These are phyloP conservation scores for Heterocephalus glaber DNA, from an alignment of 2,113 vertebrate species.

Conservation along the genomic window DNA sequence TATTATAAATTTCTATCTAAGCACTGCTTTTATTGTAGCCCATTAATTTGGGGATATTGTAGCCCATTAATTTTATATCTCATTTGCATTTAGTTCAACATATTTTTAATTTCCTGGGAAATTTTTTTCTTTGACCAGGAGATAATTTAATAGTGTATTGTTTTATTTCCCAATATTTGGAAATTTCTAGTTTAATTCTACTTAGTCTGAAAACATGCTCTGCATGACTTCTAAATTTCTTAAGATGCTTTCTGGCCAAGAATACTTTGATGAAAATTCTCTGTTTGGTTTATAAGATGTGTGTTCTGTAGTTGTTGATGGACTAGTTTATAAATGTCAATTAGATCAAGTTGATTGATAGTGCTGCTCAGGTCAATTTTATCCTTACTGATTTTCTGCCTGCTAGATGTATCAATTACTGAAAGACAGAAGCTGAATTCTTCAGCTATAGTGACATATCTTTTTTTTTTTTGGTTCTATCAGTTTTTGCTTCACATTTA, in stretches of 20 bases:
- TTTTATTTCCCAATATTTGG: not conserved
- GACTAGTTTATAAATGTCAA: not conserved
- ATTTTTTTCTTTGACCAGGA: not conserved
- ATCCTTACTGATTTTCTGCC: not conserved
- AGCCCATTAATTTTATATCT: not conserved
- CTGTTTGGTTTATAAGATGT: constrained; percentile 14
- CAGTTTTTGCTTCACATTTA: not conserved
- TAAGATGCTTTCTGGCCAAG: not conserved
- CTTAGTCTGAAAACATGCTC: not conserved
- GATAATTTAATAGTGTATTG: not conserved
- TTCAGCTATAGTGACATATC: not conserved
- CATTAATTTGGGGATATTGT: not conserved
- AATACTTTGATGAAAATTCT: not conserved
- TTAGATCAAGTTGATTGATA: constrained; percentile 21
- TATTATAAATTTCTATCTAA: not conserved
- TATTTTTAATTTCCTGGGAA: not conserved
- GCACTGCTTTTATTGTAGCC: not conserved
- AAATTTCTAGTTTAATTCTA: constrained; percentile 37
- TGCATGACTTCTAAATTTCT: not conserved
- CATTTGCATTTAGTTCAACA: not conserved
- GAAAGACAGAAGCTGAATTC: not conserved
- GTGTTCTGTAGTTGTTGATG: not conserved
- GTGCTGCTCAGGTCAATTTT: not conserved
- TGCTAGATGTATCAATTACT: not conserved
- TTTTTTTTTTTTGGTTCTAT: not conserved